Evolutionary conservation across 1,140 invertebrate genomes (phyloP).

Genomic region (Ceratitis capitata): DNA sequence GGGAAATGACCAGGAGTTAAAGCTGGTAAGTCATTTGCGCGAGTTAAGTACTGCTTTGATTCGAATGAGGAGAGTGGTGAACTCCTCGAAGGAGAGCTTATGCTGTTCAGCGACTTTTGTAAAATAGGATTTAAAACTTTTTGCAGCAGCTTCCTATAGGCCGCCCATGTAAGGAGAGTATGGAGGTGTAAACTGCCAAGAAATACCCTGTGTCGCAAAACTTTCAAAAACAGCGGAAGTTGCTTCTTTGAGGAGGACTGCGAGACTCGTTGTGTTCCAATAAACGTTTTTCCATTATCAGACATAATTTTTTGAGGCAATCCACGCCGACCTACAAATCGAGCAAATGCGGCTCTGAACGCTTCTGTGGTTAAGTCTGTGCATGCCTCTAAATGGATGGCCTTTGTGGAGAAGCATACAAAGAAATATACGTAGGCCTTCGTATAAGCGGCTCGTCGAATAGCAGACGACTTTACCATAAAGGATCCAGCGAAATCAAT

Average conservation of each 20-base stretch:
- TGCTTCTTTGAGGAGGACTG: neutral
- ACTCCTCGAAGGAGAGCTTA: slow-evolving; percentile 53
- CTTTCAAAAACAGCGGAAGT: neutral
- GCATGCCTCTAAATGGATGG: slow-evolving; percentile 31
- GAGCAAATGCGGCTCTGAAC: slow-evolving; percentile 36
- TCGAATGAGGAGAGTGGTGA: too few relatives aligned
- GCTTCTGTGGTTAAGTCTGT: slow-evolving; percentile 43
- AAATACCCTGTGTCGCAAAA: neutral
- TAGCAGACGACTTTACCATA: neutral
- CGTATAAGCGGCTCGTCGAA: neutral
- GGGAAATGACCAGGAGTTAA: too few relatives aligned
- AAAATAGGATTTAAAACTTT: slow-evolving; percentile 54
- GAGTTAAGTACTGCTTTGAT: slow-evolving; percentile 51
- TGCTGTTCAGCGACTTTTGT: slow-evolving; percentile 42
- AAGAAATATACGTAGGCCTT: slow-evolving; percentile 10
- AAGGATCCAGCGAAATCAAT: neutral
- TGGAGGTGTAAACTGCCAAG: slow-evolving; percentile 40
- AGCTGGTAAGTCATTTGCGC: neutral
- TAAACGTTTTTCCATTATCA: too few relatives aligned
- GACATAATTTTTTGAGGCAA: neutral
- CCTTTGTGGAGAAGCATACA: slow-evolving; percentile 40
- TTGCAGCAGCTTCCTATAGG: slow-evolving; percentile 58
- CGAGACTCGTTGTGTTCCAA: neutral
- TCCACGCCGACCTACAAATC: slow-evolving; percentile 37
- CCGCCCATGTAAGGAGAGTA: slow-evolving; percentile 51